Base-by-base conservation (phyloP, 2,797 vertebrate species). In the Bradypodion ventrale region DNA sequence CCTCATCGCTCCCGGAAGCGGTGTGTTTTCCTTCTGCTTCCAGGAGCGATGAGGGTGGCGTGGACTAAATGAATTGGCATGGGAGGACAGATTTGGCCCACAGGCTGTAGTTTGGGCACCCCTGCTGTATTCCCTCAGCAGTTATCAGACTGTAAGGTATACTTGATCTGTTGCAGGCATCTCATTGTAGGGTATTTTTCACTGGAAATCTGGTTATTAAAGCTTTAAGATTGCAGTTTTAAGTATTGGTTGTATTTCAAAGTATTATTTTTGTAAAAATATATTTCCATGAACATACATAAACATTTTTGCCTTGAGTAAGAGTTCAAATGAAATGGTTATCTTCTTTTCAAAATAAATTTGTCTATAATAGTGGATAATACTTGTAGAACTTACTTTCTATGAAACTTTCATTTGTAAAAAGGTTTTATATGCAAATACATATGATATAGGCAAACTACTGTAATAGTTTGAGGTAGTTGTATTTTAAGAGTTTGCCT, bases 251-350 rank as follows among this genome's bases (percentile, higher is more conserved):
- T 59, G 46, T 12, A n/a, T 73, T 89, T 56, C 83, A 89, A 56
- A 29, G 56, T 75, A 35, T 69, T 89, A 74, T 12, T 82, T 89
- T 80, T 90, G 73, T 89, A 88, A 91, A 69, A 73, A 86, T 88
- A 1, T 75, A 77, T 88, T 86, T 32, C 52, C 76, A 72, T 77
- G 70, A 89, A 76, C 78, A 83, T 83, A 37, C 87, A 62, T 85
- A 86, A 88, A 89, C 83, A 35, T 23, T 25, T 44, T 72, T 83
- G 37, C 27, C 15, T 77, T n/a, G 60, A 35, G 3, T 19, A 63
- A 75, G 62, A 68, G 29, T n/a, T 76, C 35, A 35, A n/a, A 60
- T 35, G 21, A 40, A 70, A 23, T 60, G 0, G 21, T 69, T 73
- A 16, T 13, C n/a, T 68, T 21, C 52, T 73, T 35, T 40, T 42